These are phyloP conservation scores for Turritopsis dohrnii DNA, from an alignment of 30 jellyfish, hydroid and myxozoan species.

Conservation along the genomic window DNA sequence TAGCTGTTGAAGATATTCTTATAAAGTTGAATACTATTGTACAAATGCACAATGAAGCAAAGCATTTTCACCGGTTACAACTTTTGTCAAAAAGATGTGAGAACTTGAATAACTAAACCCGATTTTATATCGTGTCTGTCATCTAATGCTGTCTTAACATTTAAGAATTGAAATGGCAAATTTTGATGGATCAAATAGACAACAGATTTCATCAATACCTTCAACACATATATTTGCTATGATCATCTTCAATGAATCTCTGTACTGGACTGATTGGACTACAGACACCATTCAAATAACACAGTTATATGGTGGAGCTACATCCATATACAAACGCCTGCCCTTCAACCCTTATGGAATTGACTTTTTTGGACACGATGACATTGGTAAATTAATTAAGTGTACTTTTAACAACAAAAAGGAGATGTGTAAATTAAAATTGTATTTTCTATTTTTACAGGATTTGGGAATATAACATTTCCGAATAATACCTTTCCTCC, in stretches of 20 bases:
- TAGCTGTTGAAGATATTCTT: no score
- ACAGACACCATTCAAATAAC: background rate
- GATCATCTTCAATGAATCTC: background rate
- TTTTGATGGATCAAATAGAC: background rate
- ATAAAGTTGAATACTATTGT: no score
- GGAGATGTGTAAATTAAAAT: background rate
- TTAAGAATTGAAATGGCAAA: background rate
- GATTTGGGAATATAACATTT: no score
- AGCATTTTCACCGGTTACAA: no score
- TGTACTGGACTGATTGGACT: background rate
- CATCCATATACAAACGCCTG: background rate
- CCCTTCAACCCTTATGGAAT: background rate
- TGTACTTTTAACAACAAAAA: background rate
- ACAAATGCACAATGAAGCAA: no score
- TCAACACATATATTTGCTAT: background rate
- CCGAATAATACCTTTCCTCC: no score
- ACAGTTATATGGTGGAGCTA: background rate
- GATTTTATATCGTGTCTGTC: no score
- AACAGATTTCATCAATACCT: background rate
- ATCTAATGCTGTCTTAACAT: no score
- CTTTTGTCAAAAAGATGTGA: no score
- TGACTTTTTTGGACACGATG: background rate
- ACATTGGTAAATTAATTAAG: background rate
- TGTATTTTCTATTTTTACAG: background rate
- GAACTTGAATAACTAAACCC: no score